Base-by-base conservation (phyloP, 2,113 vertebrate genomes). In the Oenanthe oenanthe region DNA sequence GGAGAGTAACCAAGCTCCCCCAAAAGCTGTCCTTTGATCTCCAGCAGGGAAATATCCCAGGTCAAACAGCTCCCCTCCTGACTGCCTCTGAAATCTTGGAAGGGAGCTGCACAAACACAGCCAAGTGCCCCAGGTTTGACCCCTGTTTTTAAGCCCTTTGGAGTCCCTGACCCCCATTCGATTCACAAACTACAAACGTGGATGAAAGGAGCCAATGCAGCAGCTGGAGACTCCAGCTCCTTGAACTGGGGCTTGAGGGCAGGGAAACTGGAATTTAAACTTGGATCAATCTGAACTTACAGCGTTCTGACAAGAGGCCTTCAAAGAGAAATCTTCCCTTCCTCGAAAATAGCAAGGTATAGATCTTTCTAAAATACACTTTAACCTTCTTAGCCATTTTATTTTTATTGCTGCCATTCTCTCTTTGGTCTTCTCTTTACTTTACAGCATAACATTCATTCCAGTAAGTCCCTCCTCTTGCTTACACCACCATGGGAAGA, bases 271-370 rank as follows among this genome's bases (percentile, higher is more conserved):
- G 65, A 88, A 82, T 76, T 92, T 86, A 88, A 92, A 91, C 10
- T 62, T 0, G 1, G 77, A 68, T 62, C 92, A 60, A 34, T 28
- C 34, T 86, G 82, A 75, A 71, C 63, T 20, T 77, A 34, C 10
- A 84, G 66, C 43, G 42, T 80, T 93, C 76, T 83, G 63, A 85
- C 87, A 95, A 84, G 72, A 90, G 61, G 82, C 79, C 60, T 95
- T 96, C 78, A 92, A 93, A 96, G 60, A 93, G 60, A 80, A 88
- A 74, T 48, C 61, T 73, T 54, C 85, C 72, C 50, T 89, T 83
- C 61, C 87, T 80, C 73, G 54, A 63, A 94, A 89, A 88, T 0
- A 73, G 84, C 1, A 1, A 85, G 71, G 61, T 57, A 92, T 1
- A 85, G 84, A 75, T 83, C 90, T 72, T 60, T 72, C 53, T 62